phyloP scores from a whole-genome alignment of 92 coral and sea anemone species.

The Actinostola sp. region DNA sequence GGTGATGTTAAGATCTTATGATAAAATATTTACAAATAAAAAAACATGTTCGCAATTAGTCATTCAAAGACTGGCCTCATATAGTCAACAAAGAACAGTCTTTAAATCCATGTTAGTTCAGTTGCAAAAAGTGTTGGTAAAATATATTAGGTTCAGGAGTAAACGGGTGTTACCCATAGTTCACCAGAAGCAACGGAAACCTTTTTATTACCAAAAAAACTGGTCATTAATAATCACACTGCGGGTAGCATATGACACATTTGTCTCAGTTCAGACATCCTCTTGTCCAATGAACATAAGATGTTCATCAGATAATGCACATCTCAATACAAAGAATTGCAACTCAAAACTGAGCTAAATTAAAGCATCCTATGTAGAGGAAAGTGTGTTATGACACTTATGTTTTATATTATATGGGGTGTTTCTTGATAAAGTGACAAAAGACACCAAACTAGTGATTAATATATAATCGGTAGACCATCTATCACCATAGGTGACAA shows the following conservation, averaged over 20 bases:
- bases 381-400: no score
- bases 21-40: conserved; percentile 1
- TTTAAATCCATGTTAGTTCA: no score
- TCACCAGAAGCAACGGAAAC: no score
- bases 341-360: not conserved
- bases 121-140: no score
- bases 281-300: conserved; percentile 5
- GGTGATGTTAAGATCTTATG: not conserved
- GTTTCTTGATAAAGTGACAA: conserved; percentile 18
- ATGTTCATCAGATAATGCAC: conserved; percentile 3
- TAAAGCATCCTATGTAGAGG: no score
- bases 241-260: not conserved
- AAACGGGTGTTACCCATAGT: no score
- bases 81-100: no score
- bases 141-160: no score
- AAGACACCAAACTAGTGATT: conserved; percentile 15
- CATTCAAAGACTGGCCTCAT: not conserved
- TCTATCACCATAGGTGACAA: conserved; percentile 25
- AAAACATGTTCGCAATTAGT: not conserved
- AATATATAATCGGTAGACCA: conserved; percentile 30
- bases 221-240: conserved; percentile 17
- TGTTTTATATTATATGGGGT: no score
- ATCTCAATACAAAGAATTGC: not conserved
- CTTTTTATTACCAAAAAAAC: not conserved
- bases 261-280: conserved; percentile 9